phyloP scores from a whole-genome alignment of 2,888 invertebrate genomes.

The Sepioteuthis lessoniana region DNA sequence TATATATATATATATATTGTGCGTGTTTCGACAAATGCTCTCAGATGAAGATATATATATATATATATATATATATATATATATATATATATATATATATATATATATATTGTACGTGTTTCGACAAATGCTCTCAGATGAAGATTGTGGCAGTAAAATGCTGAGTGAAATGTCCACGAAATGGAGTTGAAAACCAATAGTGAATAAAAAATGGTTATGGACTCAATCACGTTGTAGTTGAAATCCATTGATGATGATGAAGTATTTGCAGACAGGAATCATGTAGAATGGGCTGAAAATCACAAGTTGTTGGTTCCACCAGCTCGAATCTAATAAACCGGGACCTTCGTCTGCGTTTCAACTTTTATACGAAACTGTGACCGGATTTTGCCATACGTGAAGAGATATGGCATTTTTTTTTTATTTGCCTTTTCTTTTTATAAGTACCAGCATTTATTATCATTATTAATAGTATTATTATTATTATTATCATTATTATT shows the following conservation, averaged over 20 bases:
- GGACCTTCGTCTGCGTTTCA: neutral
- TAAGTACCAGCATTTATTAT: neutral
- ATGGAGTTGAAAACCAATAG: neutral
- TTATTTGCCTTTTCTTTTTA: neutral
- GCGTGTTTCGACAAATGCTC: accelerated
- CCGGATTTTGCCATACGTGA: constrained; percentile 15
- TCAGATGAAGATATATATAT: neutral
- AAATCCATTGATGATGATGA: neutral
- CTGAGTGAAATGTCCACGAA: neutral
- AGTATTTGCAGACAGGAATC: neutral
- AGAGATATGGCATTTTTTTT: neutral
- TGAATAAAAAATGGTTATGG: neutral
- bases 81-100: neutral
- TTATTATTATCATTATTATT: neutral
- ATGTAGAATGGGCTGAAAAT: neutral
- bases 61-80: neutral
- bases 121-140: neutral
- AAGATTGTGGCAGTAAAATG: neutral
- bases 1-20: too few relatives aligned
- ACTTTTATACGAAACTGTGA: constrained; percentile 13
- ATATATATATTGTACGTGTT: neutral
- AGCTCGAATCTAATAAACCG: neutral
- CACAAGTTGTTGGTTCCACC: neutral
- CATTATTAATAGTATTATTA: neutral
- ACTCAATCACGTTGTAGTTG: neutral